Evolutionary conservation across 2,113 vertebrate genomes (phyloP).

Genomic region (Ochotona princeps): DNA sequence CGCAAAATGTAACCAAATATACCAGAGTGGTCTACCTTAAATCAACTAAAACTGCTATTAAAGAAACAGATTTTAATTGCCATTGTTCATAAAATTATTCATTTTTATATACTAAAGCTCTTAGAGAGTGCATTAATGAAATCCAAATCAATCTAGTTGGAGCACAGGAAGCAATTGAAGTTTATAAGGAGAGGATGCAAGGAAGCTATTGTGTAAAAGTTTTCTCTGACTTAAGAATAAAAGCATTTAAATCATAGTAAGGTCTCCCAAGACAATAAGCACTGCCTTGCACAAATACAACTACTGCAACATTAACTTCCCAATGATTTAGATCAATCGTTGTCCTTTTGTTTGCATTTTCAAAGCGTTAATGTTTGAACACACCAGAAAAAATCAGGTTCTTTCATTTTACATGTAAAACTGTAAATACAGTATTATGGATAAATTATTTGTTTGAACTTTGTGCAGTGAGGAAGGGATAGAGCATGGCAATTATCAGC

Average conservation of each 20-base stretch:
- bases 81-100: constrained; percentile 80
- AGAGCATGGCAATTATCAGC: background rate
- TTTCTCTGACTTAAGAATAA: constrained; percentile 63
- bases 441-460: constrained; percentile 15
- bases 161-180: constrained; percentile 72
- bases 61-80: constrained; percentile 74
- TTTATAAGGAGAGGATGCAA: constrained; percentile 60
- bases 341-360: constrained; percentile 51
- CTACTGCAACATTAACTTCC: constrained; percentile 58
- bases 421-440: background rate
- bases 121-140: constrained; percentile 61
- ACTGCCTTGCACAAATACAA: constrained; percentile 27
- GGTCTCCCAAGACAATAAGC: constrained; percentile 51
- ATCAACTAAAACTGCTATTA: constrained; percentile 70
- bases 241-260: constrained; percentile 61
- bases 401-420: constrained; percentile 8
- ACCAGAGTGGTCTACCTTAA: constrained; percentile 62
- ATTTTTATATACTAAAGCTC: constrained; percentile 79
- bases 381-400: constrained; percentile 25
- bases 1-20: constrained; percentile 54
- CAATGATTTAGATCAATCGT: constrained; percentile 45
- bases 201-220: constrained; percentile 65
- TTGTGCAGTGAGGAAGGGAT: background rate
- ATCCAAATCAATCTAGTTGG: constrained; percentile 66
- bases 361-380: constrained; percentile 7